Evolutionary conservation across 2,113 vertebrate genomes (phyloP), one percentile per base, ranked within the genome.

Genomic region (Antennarius striatus): DNA sequence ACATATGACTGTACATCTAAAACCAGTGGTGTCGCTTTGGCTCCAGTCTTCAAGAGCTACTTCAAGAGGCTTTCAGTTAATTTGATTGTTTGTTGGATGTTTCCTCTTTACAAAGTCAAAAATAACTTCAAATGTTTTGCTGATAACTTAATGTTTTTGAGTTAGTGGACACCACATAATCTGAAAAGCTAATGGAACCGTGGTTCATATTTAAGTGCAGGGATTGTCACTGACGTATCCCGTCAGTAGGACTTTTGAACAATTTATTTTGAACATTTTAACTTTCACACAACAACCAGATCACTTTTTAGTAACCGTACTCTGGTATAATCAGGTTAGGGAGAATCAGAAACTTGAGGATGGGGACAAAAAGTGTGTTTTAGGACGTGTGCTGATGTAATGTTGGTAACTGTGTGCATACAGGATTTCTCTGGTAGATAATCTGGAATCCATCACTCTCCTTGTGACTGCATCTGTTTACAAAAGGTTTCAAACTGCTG

Each of bases 401-500:
- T 29, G 42, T 47, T 1, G 0, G 22, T 49, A 4, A 40, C 6
- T 12, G 59, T 15, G 56, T 59, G 10, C 12, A 0, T 16, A 1
- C n/a, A 13, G 17, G 11, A 39, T 53, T 40, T 30, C 14, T 36
- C n/a, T 12, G 4, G 4, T n/a, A 40, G 53, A 46, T 3, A 3
- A 49, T 42, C 11, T 10, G 56, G 45, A 15, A 36, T 22, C 94
- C 89, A 93, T 96, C 90, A 98, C 49, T 98, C 95, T 50, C 90
- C 89, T 2, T 95, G 89, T 1, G 93, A 85, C 83, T 97, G 95
- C 96, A 98, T 98, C 92, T 98, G 97, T 83, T 96, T 96, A 81
- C 96, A 97, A 75, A 98, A 99, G 57, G 95, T 91, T 50, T 98
- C 96, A 16, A 99, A 99, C 91, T 99, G 97, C 88, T 96, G 96